Evolutionary conservation across 2,888 invertebrate genomes (phyloP).

Genomic region (Cosmia trapezina): DNA sequence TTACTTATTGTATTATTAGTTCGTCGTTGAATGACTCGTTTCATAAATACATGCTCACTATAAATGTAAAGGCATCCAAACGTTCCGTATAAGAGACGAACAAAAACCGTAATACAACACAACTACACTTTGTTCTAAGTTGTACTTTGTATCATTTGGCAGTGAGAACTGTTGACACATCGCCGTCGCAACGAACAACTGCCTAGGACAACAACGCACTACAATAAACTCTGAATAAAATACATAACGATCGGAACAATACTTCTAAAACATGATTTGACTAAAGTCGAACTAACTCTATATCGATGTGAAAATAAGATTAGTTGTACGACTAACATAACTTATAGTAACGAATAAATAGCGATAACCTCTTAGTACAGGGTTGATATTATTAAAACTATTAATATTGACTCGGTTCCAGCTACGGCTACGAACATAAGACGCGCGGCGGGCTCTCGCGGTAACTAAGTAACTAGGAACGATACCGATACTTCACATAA

Average conservation of each 20-base stretch:
- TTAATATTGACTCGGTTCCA: slow-evolving; percentile 79
- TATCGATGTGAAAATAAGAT: slow-evolving; percentile 76
- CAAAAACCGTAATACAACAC: slow-evolving; percentile 71
- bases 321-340: slow-evolving; percentile 74
- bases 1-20: slow-evolving; percentile 47
- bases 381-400: slow-evolving; percentile 73
- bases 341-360: slow-evolving; percentile 83
- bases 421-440: slow-evolving; percentile 82
- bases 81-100: slow-evolving; percentile 63
- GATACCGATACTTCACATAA: slow-evolving; percentile 82
- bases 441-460: slow-evolving; percentile 80
- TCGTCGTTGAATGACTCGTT: slow-evolving; percentile 49
- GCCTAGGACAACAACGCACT: slow-evolving; percentile 68
- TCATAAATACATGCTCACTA: slow-evolving; percentile 52
- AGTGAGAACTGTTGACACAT: slow-evolving; percentile 79
- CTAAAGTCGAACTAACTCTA: slow-evolving; percentile 66
- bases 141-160: slow-evolving; percentile 86
- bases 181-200: slow-evolving; percentile 65
- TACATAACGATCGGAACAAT: slow-evolving; percentile 69
- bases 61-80: slow-evolving; percentile 72
- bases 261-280: slow-evolving; percentile 64
- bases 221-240: slow-evolving; percentile 75
- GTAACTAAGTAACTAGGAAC: slow-evolving; percentile 84
- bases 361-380: slow-evolving; percentile 77
- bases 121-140: slow-evolving; percentile 75